A percentile compares a stretch with the other conserved stretches of the same genome.
These are phyloP conservation scores for Leptinotarsa peninsularis DNA, from an alignment of 2,888 invertebrate genomes.

Conservation along the genomic window DNA sequence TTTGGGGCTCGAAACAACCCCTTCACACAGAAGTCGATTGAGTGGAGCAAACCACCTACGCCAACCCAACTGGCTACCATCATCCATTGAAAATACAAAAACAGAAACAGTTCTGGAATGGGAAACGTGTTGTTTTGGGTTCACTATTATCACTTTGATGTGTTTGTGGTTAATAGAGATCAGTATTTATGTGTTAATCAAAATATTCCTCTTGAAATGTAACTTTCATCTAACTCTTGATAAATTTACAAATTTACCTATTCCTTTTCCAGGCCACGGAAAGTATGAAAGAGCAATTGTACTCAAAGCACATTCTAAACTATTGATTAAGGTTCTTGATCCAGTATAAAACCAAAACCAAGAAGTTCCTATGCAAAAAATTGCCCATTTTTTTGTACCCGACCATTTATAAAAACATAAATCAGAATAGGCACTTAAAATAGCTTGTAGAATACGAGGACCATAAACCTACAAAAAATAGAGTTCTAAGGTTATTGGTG, in stretches of 20 bases:
- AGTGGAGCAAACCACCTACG: too few species aligned
- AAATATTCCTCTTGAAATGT: not conserved
- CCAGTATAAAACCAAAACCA: constrained; percentile 96
- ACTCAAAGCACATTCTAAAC: constrained; percentile 85
- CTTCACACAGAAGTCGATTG: too few species aligned
- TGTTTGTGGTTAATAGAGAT: too few species aligned
- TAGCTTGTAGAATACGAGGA: constrained; percentile 86
- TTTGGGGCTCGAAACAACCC: too few species aligned
- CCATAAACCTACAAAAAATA: constrained; percentile 71
- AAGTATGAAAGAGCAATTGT: constrained; percentile 84
- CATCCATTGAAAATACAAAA: too few species aligned
- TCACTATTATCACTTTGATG: too few species aligned
- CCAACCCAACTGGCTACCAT: too few species aligned
- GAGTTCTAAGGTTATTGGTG: not conserved
- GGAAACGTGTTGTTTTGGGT: too few species aligned
- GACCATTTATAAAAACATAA: constrained; percentile 80
- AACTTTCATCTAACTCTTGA: not conserved
- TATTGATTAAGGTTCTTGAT: constrained; percentile 89
- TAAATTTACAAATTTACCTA: constrained; percentile 45
- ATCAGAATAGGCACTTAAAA: constrained; percentile 83
- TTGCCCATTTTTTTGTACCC: constrained; percentile 79
- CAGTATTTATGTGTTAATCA: too few species aligned
- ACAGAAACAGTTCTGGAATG: too few species aligned
- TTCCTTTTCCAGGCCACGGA: constrained; percentile 70
- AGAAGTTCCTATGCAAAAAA: constrained; percentile 79